Evolutionary conservation across 2,888 invertebrate species (phyloP), one percentile per base, ranked within the genome.

Genomic region (Diaperis boleti): DNA sequence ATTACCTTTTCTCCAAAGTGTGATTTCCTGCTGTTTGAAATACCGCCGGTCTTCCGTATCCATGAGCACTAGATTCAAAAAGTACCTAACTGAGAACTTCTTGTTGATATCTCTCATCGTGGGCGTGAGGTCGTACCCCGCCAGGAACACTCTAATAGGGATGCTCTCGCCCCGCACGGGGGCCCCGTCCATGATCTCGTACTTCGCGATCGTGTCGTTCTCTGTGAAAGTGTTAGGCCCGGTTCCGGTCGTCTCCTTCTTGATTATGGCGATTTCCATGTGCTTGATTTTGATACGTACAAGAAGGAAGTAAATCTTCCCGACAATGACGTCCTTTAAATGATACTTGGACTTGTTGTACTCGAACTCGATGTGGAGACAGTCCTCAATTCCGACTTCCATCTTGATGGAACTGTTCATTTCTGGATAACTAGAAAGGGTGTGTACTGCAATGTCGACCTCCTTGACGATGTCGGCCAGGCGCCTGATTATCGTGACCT

Each of bases 151-250:
- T 69, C 99, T 87, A 76, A 99, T 99, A 22, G 99, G 99, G 86
- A 99, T 99, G 76, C 97, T 97, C 82, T 99, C 99, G 11, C 92
- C 92, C 82, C 96, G 89, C 0, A 99, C 99, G 6, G 99, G 99
- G 20, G 99, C 99, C 17, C 99, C 99, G 83, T 99, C 99, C 99
- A 99, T 99, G 66, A 99, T 99, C 86, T 99, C 99, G 83, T 98
- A 99, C 82, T 99, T 99, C 56, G 98, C 98, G 80, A 99, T 97
- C 17, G 98, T 98, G 81, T 98, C 98, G 82, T 96, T 99, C 82
- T 99, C 99, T 73, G 95, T 96, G 80, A 97, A 98, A 44, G 92
- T 94, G 80, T 98, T 98, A 52, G 97, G 96, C 60, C 97, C 96
- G 84, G 85, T 74, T 63, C 97, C 97, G 29, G 98, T 98, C 3